These are phyloP conservation scores for Nothoprocta pentlandii DNA, from an alignment of 2,113 vertebrate species.

Conservation along the genomic window DNA sequence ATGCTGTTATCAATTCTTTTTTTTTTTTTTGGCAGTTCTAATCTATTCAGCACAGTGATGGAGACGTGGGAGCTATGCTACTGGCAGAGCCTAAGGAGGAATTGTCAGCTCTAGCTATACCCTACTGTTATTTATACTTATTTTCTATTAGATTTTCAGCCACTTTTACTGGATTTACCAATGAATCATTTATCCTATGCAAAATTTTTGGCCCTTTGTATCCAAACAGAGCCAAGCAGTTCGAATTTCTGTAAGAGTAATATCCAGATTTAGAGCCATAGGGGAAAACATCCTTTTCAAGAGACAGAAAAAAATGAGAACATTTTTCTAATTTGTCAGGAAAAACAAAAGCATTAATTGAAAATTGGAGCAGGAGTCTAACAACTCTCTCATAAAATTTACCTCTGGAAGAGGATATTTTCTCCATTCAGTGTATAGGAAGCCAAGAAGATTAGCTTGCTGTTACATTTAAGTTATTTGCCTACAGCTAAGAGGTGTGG, in stretches of 20 bases:
- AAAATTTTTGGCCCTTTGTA: not conserved
- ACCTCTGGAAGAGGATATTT: not conserved
- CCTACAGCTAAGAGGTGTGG: slow-evolving; percentile 25
- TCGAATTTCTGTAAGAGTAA: not conserved
- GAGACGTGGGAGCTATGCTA: not conserved
- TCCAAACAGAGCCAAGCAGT: not conserved
- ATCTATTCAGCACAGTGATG: not conserved
- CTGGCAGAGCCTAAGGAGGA: not conserved
- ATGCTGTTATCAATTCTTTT: not conserved
- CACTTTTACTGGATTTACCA: not conserved
- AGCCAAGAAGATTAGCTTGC: slow-evolving; percentile 40
- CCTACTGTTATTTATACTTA: not conserved
- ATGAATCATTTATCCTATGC: not conserved
- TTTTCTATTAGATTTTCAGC: not conserved
- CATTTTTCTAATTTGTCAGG: not conserved
- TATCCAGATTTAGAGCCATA: not conserved
- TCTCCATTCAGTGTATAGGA: not conserved
- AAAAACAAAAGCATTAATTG: not conserved
- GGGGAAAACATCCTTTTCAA: not conserved
- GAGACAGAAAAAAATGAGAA: not conserved
- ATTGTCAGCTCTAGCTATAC: not conserved
- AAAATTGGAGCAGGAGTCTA: not conserved
- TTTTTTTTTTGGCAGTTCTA: no score
- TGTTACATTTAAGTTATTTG: slow-evolving; percentile 42
- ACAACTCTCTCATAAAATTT: slow-evolving; percentile 21